A percentile compares a stretch with the other conserved stretches of the same genome.
Evolutionary conservation across 2,888 invertebrate genomes (phyloP).

Genomic region (Aspidapion aeneum): DNA sequence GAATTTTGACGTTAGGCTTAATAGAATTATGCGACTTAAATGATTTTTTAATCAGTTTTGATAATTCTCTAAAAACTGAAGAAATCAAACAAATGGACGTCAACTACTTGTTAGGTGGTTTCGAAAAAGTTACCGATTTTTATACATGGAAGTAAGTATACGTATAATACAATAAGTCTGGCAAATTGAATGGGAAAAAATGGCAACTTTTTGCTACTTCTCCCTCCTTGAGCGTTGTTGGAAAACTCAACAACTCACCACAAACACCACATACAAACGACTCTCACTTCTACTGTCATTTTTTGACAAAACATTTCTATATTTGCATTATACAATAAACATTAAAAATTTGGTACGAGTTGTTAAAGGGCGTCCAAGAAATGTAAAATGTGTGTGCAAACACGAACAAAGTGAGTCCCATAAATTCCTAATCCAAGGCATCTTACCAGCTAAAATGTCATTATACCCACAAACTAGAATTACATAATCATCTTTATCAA

Average conservation of each 20-base stretch:
- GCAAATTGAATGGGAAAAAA: too few relatives aligned
- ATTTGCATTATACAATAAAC: not conserved
- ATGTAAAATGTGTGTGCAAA: not conserved
- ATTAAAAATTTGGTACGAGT: not conserved
- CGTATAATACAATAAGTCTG: not conserved
- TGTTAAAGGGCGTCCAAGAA: not conserved
- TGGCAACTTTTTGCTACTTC: too few relatives aligned
- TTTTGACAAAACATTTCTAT: too few relatives aligned
- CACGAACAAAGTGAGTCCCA: not conserved
- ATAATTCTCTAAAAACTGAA: constrained; percentile 31
- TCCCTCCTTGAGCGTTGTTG: too few relatives aligned
- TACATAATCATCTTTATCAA: not conserved
- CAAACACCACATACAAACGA: too few relatives aligned
- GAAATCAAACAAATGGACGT: constrained; percentile 33
- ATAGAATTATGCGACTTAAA: constrained; percentile 32
- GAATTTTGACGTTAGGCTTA: constrained; percentile 31
- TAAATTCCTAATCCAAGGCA: not conserved
- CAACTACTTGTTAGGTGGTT: constrained; percentile 27
- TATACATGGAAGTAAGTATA: not conserved
- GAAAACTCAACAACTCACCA: too few relatives aligned
- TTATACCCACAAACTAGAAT: not conserved
- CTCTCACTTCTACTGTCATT: too few relatives aligned
- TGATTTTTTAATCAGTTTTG: constrained; percentile 32
- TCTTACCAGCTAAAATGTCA: not conserved
- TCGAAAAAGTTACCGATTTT: not conserved